Percentiles rank a stretch among this genome's conserved stretches.
Evolutionary conservation across 2,797 vertebrate genomes (phyloP).

Genomic region (Aeoliscus strigatus): DNA sequence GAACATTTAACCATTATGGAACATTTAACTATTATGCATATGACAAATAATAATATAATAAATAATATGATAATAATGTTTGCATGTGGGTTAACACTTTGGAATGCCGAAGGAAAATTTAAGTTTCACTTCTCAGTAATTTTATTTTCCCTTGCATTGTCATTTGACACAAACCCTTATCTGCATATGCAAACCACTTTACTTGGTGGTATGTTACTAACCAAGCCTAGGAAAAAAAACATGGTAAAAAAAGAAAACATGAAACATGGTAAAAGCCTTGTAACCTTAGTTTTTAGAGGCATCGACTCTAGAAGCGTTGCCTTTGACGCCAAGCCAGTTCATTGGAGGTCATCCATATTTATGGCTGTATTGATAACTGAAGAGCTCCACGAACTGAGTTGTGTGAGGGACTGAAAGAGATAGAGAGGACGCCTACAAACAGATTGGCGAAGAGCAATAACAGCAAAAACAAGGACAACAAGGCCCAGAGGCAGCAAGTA

Average conservation of each 20-base stretch:
- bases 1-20: too few relatives aligned
- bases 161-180: conserved; percentile 44
- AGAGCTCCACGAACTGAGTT: conserved; percentile 17
- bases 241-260: too few relatives aligned
- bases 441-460: conserved; percentile 1
- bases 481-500: conserved; percentile 11
- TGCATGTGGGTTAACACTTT: too few relatives aligned
- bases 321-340: conserved; percentile 20
- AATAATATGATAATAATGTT: too few relatives aligned
- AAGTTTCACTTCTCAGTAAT: conserved; percentile 38
- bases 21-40: too few relatives aligned
- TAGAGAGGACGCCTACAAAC: conserved; percentile 5
- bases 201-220: conserved; percentile 15
- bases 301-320: too few relatives aligned
- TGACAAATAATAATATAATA: too few relatives aligned
- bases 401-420: conserved; percentile 2
- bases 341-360: conserved; percentile 31
- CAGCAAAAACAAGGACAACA: conserved; percentile 8
- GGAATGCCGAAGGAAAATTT: conserved; percentile 35
- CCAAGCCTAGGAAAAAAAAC: conserved; percentile 29
- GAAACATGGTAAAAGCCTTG: conserved; percentile 26
- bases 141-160: conserved; percentile 34
- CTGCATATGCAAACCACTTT: conserved; percentile 37
- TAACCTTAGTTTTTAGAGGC: too few relatives aligned
- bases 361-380: conserved; percentile 35